Percentiles rank a stretch among this genome's conserved stretches.
Conservation (phyloP, 2,797 vertebrate genomes). For the Huso huso region DNA sequence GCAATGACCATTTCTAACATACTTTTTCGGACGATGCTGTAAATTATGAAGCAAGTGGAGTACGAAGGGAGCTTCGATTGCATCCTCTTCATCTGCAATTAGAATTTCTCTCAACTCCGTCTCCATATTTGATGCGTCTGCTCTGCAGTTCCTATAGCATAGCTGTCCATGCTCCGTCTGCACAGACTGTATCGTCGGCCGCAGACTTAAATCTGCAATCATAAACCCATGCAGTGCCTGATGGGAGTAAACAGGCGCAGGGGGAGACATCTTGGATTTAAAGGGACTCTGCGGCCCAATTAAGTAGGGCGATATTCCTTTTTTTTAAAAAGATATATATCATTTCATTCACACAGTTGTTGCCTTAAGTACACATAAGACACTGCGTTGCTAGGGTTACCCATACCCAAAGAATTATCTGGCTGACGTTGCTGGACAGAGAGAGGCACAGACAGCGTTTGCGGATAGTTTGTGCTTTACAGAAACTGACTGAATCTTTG, state of each 20-base stretch:
- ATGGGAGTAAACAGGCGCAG: background rate
- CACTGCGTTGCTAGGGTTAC: background rate
- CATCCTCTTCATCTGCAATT: too few relatives aligned
- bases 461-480: background rate
- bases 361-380: background rate
- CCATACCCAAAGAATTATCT: background rate
- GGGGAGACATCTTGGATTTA: conserved; percentile 64
- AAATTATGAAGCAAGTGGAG: too few relatives aligned
- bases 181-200: too few relatives aligned
- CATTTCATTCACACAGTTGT: background rate
- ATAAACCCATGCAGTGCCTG: conserved; percentile 17
- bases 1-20: too few relatives aligned
- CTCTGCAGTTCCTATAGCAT: too few relatives aligned
- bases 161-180: too few relatives aligned
- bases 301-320: background rate
- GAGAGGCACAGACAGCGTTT: background rate
- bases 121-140: too few relatives aligned
- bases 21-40: too few relatives aligned
- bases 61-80: too few relatives aligned
- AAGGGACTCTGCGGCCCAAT: conserved; percentile 47
- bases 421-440: too few relatives aligned
- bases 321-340: background rate
- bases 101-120: background rate
- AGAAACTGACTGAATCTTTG: background rate
- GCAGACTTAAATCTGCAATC: too few relatives aligned